Percentiles rank a stretch among this genome's conserved stretches.
Conservation (phyloP, 2,888 invertebrate species). For the Cremastinae sp. region DNA sequence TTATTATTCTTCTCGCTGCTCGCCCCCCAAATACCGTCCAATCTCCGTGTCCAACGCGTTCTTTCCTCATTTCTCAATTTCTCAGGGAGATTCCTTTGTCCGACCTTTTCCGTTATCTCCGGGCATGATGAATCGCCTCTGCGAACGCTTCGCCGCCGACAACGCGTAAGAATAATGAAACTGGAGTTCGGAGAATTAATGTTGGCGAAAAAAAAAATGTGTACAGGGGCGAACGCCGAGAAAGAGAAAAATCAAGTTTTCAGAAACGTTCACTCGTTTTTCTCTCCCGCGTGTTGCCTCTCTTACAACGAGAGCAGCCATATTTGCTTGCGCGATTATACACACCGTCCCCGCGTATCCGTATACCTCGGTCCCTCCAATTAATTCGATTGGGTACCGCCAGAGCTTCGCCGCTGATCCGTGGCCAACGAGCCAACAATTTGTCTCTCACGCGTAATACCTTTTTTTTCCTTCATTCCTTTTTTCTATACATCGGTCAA, state of each 20-base stretch:
- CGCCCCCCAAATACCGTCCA: conserved; percentile 7
- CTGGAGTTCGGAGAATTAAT: conserved; percentile 35
- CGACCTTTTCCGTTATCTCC: conserved; percentile 3
- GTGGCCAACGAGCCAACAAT: not conserved
- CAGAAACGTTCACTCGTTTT: no score
- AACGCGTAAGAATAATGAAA: conserved; percentile 41
- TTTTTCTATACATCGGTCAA: not conserved
- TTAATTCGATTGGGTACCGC: not conserved
- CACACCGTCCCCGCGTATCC: not conserved
- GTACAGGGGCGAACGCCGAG: no score
- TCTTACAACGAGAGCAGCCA: no score
- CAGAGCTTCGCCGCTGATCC: not conserved
- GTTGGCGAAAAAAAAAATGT: conserved; percentile 10
- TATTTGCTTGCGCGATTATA: not conserved
- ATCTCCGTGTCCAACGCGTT: not conserved
- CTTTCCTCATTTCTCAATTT: conserved; percentile 43
- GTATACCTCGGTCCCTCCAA: not conserved
- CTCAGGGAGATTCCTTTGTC: conserved; percentile 23
- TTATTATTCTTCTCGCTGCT: conserved; percentile 33
- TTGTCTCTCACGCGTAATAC: not conserved
- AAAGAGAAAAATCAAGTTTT: no score
- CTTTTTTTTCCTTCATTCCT: no score
- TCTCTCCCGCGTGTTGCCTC: no score
- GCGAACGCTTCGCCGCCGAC: conserved; percentile 30
- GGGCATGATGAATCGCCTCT: conserved; percentile 25